Evolutionary conservation across 2,888 invertebrate genomes (phyloP), one percentile per base, ranked within the genome.

Genomic region (Apamea anceps): DNA sequence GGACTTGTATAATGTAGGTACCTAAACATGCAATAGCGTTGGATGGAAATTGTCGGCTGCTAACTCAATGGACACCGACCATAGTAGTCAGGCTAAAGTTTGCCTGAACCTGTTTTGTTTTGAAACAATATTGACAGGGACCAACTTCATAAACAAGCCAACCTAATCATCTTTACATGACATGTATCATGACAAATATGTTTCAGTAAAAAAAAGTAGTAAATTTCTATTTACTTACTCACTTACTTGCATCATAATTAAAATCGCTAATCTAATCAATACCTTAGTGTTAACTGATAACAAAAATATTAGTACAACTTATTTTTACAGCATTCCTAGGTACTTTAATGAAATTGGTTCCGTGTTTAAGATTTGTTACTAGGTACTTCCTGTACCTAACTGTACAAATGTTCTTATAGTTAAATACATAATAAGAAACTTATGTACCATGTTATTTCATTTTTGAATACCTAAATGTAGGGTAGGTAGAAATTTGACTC

Each of bases 261-360:
- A 42, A 54, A 75, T 28, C 18, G 54, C 2, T 25, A 48, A 68
- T n/a, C 6, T 54, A 42, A 54, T 65, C 18, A 28, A 45, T 66
- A 62, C 12, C 67, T 65, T 84, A 84, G 82, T 48, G 68, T 75
- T 73, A 84, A 75, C 82, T 72, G n/a, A 66, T 66, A 70, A 85
- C 81, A 81, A 85, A 83, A 72, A 68, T 48, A 78, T 77, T 81
- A 84, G 85, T 85, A 84, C 84, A 84, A 84, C 72, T 81, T 85
- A 85, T 60, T 67, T 60, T 75, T 71, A 79, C 73, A 72, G 63
- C 65, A 68, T 72, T 65, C 25, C 25, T 72, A 72, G 32, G 15
- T 57, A 60, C 42, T 63, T 63, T 71, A 75, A 48, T 84, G 75
- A 84, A 77, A 77, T 85, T 85, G 86, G 86, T 77, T 84, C 67